These are phyloP conservation scores for Manis crassicaudata DNA, from an alignment of 2,797 vertebrate genomes.

Conservation along the genomic window DNA sequence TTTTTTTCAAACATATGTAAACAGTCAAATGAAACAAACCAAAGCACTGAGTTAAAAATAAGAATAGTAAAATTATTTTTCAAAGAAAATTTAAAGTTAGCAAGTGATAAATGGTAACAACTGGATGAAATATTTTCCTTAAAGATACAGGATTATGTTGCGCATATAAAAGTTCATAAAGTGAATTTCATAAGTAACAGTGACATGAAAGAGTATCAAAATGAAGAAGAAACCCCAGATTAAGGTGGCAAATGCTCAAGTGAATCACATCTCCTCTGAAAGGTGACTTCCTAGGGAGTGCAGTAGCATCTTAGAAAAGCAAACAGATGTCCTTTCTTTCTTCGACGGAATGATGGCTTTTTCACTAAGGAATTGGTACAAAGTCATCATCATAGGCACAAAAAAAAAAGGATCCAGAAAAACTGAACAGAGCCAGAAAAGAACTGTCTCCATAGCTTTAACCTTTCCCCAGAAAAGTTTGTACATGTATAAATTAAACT, in stretches of 20 bases:
- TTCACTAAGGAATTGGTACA: background rate
- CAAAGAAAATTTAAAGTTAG: background rate
- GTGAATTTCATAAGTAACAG: conserved; percentile 9
- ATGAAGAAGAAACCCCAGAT: conserved; percentile 3
- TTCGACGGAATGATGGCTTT: background rate
- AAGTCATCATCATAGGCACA: background rate
- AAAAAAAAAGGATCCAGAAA: background rate
- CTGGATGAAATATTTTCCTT: background rate
- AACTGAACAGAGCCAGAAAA: background rate
- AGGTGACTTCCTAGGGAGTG: conserved; percentile 45
- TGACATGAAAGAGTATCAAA: conserved; percentile 20
- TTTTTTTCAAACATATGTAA: conserved; percentile 3
- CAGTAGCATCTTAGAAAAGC: conserved; percentile 1
- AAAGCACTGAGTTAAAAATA: background rate
- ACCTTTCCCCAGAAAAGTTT: conserved; percentile 19
- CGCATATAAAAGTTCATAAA: background rate
- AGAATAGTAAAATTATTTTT: background rate
- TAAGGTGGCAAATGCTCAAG: conserved; percentile 31
- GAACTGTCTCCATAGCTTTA: background rate
- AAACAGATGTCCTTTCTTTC: background rate
- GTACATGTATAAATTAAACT: background rate
- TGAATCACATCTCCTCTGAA: conserved; percentile 54
- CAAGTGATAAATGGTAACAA: background rate
- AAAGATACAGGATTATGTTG: background rate
- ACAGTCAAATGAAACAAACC: conserved; percentile 31